Evolutionary conservation across 2,113 vertebrate species (phyloP).

Genomic region (Oncorhynchus gorbuscha): DNA sequence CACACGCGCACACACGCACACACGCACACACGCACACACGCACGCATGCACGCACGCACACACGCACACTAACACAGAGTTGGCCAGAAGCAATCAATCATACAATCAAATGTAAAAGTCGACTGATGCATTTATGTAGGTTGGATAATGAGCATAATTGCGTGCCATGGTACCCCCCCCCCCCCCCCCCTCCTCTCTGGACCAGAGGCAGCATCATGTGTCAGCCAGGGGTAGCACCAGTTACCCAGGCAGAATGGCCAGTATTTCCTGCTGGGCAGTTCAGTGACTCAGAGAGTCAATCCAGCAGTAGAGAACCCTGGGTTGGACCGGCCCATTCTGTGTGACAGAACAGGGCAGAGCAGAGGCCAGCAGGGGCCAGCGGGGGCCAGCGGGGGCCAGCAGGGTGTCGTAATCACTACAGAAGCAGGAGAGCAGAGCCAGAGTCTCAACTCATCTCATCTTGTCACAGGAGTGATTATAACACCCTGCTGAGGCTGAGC

Average conservation of each 20-base stretch:
- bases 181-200: neutral
- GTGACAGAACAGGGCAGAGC: no score
- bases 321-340: neutral
- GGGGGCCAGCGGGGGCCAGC: neutral
- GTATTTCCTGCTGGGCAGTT: neutral
- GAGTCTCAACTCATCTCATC: neutral
- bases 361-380: neutral
- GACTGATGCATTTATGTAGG: neutral
- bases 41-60: no score
- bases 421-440: neutral
- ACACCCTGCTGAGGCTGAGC: constrained; percentile 19
- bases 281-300: neutral
- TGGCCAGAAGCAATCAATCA: neutral
- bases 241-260: neutral
- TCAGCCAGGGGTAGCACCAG: no score
- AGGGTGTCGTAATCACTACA: neutral
- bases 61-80: neutral
- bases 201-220: no score
- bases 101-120: neutral
- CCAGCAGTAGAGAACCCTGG: neutral
- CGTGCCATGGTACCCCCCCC: neutral
- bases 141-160: neutral
- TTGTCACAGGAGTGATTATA: neutral
- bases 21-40: neutral
- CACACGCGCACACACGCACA: no score